These are phyloP conservation scores for Semnornis frantzii DNA, from an alignment of 2,113 vertebrate genomes.

Conservation along the genomic window DNA sequence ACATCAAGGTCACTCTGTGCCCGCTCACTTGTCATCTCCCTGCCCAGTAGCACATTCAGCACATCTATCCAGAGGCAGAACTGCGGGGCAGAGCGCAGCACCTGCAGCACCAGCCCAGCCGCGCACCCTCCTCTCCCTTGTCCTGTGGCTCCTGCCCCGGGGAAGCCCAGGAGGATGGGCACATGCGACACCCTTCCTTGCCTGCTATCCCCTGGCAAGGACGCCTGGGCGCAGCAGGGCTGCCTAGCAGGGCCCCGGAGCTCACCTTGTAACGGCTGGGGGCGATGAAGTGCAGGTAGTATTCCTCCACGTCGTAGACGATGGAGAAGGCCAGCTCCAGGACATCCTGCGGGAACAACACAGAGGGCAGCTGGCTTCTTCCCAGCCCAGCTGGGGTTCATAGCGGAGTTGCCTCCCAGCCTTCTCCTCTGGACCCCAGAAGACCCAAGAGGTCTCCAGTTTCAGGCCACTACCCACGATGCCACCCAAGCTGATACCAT, in stretches of 20 bases:
- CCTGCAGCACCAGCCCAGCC: background rate
- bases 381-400: fast-evolving
- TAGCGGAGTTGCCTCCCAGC: background rate
- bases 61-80: constrained; percentile 97
- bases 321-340: constrained; percentile 93
- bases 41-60: constrained; percentile 88
- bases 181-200: background rate
- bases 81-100: constrained; percentile 53
- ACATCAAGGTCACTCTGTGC: constrained; percentile 92
- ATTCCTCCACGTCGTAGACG: constrained; percentile 88
- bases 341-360: constrained; percentile 80
- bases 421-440: background rate
- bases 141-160: background rate
- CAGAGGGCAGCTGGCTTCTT: background rate
- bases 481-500: background rate
- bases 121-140: too few species aligned
- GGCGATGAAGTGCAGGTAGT: constrained; percentile 92
- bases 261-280: constrained; percentile 92
- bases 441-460: background rate
- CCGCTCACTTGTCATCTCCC: constrained; percentile 90
- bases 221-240: fast-evolving
- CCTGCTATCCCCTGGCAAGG: background rate
- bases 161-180: background rate
- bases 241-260: background rate
- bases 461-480: background rate